phyloP scores from a whole-genome alignment of 2,113 vertebrate species.

The Neolamprologus kungweensis region DNA sequence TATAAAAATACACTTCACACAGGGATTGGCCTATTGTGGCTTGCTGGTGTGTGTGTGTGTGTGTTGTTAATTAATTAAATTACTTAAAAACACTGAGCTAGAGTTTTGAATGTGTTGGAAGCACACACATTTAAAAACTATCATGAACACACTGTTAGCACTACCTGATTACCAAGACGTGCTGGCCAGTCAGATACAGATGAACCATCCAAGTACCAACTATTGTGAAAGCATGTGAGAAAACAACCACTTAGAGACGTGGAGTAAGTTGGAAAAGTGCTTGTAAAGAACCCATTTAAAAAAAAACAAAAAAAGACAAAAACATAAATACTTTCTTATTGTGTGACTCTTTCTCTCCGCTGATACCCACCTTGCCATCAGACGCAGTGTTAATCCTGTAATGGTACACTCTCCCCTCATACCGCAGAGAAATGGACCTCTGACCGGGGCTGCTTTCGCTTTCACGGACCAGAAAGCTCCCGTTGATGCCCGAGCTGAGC shows the following conservation, averaged over 20 bases:
- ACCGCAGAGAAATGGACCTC: conserved; percentile 94
- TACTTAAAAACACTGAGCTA: background rate
- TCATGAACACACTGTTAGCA: background rate
- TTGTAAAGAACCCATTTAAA: background rate
- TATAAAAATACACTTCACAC: background rate
- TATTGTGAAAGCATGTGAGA: background rate
- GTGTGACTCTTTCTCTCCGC: background rate
- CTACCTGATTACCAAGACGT: background rate
- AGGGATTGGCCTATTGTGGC: background rate
- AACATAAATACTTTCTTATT: background rate
- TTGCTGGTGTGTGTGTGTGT: background rate
- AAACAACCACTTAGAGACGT: background rate
- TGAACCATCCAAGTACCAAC: background rate
- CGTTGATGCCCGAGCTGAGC: conserved; percentile 96
- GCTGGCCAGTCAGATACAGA: background rate
- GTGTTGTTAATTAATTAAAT: background rate
- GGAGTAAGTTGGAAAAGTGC: background rate
- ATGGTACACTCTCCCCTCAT: conserved; percentile 97
- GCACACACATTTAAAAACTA: background rate
- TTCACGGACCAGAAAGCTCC: conserved; percentile 96
- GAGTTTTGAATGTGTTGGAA: background rate
- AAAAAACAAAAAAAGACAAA: background rate
- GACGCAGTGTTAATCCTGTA: conserved; percentile 98
- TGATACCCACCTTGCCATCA: conserved; percentile 82
- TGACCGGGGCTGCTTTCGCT: conserved; percentile 98